phyloP scores from a whole-genome alignment of 2,888 invertebrate genomes.

The Limnephilus auricula region DNA sequence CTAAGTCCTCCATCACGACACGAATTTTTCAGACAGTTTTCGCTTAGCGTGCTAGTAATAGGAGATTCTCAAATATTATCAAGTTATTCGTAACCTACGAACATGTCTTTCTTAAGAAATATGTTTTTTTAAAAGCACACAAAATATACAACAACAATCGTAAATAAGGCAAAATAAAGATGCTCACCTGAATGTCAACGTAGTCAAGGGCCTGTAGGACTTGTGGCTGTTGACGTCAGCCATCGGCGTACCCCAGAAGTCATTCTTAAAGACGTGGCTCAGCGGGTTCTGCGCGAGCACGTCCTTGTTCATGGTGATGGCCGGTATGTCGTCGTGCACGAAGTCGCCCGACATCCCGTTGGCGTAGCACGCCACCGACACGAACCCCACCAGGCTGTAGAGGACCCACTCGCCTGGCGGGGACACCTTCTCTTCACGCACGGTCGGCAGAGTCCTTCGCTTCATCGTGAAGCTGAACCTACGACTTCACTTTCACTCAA shows the following conservation, averaged over 20 bases:
- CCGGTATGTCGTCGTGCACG: slow-evolving; percentile 93
- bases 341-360: slow-evolving; percentile 89
- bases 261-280: slow-evolving; percentile 83
- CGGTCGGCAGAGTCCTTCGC: slow-evolving; percentile 74
- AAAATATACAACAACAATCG: not conserved
- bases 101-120: too few relatives aligned
- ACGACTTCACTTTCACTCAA: not conserved
- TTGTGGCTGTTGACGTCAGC: slow-evolving; percentile 89
- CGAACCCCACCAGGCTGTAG: slow-evolving; percentile 81
- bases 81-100: too few relatives aligned
- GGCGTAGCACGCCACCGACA: slow-evolving; percentile 83
- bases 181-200: slow-evolving; percentile 89
- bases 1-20: too few relatives aligned
- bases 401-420: slow-evolving; percentile 78
- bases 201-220: slow-evolving; percentile 90
- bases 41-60: too few relatives aligned
- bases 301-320: slow-evolving; percentile 88
- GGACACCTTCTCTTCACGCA: slow-evolving; percentile 74
- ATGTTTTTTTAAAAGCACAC: too few relatives aligned
- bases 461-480: slow-evolving; percentile 71
- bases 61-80: too few relatives aligned
- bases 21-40: too few relatives aligned
- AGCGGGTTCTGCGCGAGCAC: slow-evolving; percentile 84
- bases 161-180: not conserved
- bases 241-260: slow-evolving; percentile 95